Conservation (phyloP, 2,113 vertebrate species). For the Scopus umbretta region DNA sequence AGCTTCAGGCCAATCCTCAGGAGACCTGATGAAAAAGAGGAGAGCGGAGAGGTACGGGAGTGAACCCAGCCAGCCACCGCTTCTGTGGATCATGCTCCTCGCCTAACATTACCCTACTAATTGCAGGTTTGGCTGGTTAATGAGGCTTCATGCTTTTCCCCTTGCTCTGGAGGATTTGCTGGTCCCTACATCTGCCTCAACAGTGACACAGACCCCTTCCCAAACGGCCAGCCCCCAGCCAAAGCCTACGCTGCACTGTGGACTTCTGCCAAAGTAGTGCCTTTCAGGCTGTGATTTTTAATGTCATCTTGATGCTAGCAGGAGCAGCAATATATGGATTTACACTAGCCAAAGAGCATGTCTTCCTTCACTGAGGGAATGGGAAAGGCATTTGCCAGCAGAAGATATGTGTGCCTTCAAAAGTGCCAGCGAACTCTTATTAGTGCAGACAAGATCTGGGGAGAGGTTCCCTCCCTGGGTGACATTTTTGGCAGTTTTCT, state of each 20-base stretch:
- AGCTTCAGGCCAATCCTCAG: background rate
- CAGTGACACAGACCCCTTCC: background rate
- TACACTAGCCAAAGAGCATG: accelerated
- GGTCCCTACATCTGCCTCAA: background rate
- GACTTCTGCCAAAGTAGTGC: background rate
- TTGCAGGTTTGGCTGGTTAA: background rate
- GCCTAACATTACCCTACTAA: background rate
- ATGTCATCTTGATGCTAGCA: background rate
- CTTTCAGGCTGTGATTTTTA: background rate
- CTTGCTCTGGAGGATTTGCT: accelerated
- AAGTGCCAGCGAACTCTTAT: conserved; percentile 34
- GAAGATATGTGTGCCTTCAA: background rate
- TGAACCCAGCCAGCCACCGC: background rate
- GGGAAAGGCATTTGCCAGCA: background rate
- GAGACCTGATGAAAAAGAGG: background rate
- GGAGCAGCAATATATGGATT: background rate
- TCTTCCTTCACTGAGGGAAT: background rate
- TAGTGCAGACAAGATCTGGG: background rate
- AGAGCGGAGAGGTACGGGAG: background rate
- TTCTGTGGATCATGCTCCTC: background rate
- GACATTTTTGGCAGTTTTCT: conserved; percentile 37
- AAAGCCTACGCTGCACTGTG: background rate
- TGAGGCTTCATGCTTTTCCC: background rate
- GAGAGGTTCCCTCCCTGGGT: background rate
- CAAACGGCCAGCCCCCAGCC: background rate